A percentile compares a stretch with the other conserved stretches of the same genome.
Evolutionary conservation across 2,113 vertebrate genomes (phyloP).

Genomic region (Oreochromis tanganicae): DNA sequence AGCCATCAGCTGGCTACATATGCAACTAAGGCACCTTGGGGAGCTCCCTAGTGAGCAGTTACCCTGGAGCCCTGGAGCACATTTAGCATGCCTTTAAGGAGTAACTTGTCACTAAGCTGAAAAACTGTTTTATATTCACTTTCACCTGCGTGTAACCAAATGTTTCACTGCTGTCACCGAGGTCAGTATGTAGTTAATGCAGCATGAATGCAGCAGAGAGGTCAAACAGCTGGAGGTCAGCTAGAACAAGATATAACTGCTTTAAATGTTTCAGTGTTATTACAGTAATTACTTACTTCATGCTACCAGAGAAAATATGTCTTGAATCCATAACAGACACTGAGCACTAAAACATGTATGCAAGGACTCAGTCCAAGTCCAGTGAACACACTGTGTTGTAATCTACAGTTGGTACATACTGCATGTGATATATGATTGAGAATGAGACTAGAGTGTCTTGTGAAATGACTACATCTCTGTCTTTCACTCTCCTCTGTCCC

Average conservation of each 20-base stretch:
- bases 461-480: background rate
- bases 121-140: accelerated
- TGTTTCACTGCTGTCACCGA: background rate
- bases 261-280: background rate
- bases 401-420: background rate
- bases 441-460: background rate
- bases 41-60: background rate
- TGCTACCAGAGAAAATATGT: background rate
- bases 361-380: background rate
- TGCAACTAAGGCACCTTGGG: background rate
- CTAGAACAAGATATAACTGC: background rate
- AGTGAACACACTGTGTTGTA: background rate
- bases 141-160: background rate
- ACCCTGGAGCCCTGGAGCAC: background rate
- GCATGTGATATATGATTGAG: background rate
- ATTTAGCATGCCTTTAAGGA: background rate
- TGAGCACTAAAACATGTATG: background rate
- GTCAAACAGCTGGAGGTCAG: background rate
- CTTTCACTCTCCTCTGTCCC: background rate
- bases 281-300: background rate
- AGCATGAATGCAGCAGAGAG: background rate
- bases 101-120: background rate
- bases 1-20: background rate
- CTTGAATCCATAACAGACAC: background rate
- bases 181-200: background rate